Evolutionary conservation across 2,888 invertebrate species (phyloP).

Genomic region (Seira musarum): DNA sequence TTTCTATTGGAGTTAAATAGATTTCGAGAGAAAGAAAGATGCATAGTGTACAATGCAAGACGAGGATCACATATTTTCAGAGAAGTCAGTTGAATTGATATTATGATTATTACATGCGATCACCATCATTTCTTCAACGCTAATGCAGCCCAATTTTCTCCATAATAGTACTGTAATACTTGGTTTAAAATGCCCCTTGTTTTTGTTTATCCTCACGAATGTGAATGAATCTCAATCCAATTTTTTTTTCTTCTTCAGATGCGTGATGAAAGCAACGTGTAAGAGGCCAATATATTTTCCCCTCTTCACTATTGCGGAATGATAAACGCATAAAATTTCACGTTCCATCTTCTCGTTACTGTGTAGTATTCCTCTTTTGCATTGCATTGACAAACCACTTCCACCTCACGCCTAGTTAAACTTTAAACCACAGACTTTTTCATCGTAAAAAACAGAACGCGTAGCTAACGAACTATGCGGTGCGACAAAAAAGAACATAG

Average conservation of each 20-base stretch:
- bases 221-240: neutral
- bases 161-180: neutral
- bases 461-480: neutral
- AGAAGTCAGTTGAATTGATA: neutral
- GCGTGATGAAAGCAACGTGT: slow-evolving; percentile 30
- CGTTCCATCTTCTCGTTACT: slow-evolving; percentile 18
- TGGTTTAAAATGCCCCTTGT: neutral
- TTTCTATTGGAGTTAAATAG: too few species aligned
- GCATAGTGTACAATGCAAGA: too few species aligned
- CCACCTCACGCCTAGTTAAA: slow-evolving; percentile 31
- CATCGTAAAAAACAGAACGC: neutral
- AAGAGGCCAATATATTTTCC: too few species aligned
- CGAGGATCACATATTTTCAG: too few species aligned
- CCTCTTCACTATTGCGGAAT: slow-evolving; percentile 15
- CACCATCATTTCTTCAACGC: neutral
- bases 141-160: neutral
- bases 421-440: slow-evolving; percentile 24
- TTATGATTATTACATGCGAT: slow-evolving; percentile 7
- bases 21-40: too few species aligned
- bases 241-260: neutral
- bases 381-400: neutral
- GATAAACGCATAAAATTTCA: slow-evolving; percentile 33
- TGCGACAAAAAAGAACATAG: too few species aligned
- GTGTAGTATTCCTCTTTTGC: neutral
- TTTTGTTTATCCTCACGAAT: slow-evolving; percentile 1